Conservation (phyloP, 2,888 invertebrate species). For the Cantharis nigra region DNA sequence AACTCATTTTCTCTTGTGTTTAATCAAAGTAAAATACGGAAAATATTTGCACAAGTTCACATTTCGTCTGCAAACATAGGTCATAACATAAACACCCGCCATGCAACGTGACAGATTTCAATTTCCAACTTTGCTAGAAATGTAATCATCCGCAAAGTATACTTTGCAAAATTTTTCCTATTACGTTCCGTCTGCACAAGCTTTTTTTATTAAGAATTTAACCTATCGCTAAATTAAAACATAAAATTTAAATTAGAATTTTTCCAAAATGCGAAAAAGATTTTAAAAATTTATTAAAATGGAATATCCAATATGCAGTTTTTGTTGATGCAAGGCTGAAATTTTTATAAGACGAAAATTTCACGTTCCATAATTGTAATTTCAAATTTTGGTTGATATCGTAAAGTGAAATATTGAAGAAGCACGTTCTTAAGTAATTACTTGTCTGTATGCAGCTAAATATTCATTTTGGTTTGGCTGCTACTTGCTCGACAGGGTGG, state of each 20-base stretch:
- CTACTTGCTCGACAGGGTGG: not conserved
- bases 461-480: not conserved
- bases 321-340: not conserved
- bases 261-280: not conserved
- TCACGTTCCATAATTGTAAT: not conserved
- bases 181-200: not conserved
- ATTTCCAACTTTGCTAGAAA: slow-evolving; percentile 43
- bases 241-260: not conserved
- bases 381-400: not conserved
- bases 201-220: not conserved
- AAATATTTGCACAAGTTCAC: slow-evolving; percentile 39
- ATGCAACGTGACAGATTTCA: slow-evolving; percentile 51
- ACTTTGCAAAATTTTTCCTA: slow-evolving; percentile 32
- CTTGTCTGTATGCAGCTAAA: not conserved
- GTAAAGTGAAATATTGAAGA: not conserved
- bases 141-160: slow-evolving; percentile 39
- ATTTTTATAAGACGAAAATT: not conserved
- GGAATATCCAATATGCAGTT: not conserved
- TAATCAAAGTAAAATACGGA: slow-evolving; percentile 45
- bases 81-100: slow-evolving; percentile 44
- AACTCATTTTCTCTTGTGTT: slow-evolving; percentile 44
- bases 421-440: not conserved
- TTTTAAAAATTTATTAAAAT: not conserved
- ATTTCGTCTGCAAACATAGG: slow-evolving; percentile 38
- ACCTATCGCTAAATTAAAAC: not conserved